Percentiles rank a stretch among this genome's conserved stretches.
These are phyloP conservation scores for Fulmarus glacialis DNA, from an alignment of 2,113 vertebrate genomes.

Conservation along the genomic window DNA sequence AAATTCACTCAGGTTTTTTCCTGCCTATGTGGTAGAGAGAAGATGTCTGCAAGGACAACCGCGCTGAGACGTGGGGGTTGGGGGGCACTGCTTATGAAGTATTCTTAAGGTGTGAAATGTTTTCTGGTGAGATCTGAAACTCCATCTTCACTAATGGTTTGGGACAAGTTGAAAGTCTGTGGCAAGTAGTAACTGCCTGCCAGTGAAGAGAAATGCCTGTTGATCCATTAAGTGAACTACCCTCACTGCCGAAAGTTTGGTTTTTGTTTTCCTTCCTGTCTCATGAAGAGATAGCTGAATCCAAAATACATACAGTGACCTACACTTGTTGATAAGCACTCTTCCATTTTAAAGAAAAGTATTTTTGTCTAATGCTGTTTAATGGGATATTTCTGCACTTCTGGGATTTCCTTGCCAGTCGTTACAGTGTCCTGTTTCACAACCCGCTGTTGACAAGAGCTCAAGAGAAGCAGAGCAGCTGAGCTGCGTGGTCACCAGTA, in stretches of 20 bases:
- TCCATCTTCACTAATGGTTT: conserved; percentile 3
- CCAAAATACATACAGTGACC: background rate
- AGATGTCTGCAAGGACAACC: background rate
- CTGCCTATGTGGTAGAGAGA: background rate
- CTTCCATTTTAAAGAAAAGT: background rate
- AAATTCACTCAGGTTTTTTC: background rate
- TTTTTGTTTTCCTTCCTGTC: background rate
- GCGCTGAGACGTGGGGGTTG: background rate
- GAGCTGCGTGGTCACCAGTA: background rate
- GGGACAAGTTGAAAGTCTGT: background rate
- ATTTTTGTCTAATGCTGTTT: conserved; percentile 2
- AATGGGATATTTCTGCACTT: conserved; percentile 9
- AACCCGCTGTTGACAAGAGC: background rate
- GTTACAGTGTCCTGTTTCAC: background rate
- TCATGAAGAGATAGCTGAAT: background rate
- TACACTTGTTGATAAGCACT: background rate
- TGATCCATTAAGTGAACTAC: background rate
- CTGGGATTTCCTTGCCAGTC: conserved; percentile 8
- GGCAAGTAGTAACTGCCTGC: background rate
- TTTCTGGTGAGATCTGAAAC: conserved; percentile 34
- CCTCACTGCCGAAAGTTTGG: background rate
- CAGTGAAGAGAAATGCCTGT: background rate
- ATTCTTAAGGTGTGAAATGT: conserved; percentile 28
- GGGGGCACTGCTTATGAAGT: conserved; percentile 5
- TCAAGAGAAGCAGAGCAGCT: conserved; percentile 26